Base-by-base conservation (phyloP, 2,888 invertebrate species). In the Chloroclystis v-ata region DNA sequence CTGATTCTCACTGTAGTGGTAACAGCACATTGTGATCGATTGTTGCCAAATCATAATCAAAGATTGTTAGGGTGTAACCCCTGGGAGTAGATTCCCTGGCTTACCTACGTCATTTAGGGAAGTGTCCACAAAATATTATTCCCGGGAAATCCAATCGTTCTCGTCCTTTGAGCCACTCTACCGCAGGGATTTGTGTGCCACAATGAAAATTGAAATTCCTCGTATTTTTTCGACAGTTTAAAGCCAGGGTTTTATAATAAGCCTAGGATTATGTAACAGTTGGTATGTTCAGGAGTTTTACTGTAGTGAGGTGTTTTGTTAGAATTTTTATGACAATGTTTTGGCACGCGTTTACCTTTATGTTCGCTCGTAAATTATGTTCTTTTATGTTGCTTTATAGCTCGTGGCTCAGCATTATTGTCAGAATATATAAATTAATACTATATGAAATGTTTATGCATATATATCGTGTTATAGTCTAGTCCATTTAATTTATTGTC, bases 311-410 rank as follows among this genome's bases (percentile, higher is more conserved):
- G 29, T 40, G 30, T 43, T 44, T 41, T 38, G 45, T 28, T 35
- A 54, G 59, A 40, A 48, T 43, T 59, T 69, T 69, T 68, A 72
- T 59, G 59, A 56, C 64, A 65, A 56, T 68, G 66, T 67, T 63
- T 63, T 65, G 61, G 60, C 64, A 59, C 60, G 60, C 61, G 63
- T 68, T 64, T 50, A 37, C 48, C 45, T 61, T 69, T 69, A 70
- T 67, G 59, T 54, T 52, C 14, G 54, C 54, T 69, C 68, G 69
- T 77, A 70, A 74, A 75, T 70, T 63, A 68, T 63, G 57, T 53
- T 49, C 49, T 61, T 56, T 53, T 57, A 55, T 62, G 61, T 59
- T 56, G 53, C 43, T 71, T 74, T 70, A 70, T 67, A 61, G 64
- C 51, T 58, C 51, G 43, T 44, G 41, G 54, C 63, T 57, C 49